Conservation (phyloP, 2,797 vertebrate species). For the Danio choprae region DNA sequence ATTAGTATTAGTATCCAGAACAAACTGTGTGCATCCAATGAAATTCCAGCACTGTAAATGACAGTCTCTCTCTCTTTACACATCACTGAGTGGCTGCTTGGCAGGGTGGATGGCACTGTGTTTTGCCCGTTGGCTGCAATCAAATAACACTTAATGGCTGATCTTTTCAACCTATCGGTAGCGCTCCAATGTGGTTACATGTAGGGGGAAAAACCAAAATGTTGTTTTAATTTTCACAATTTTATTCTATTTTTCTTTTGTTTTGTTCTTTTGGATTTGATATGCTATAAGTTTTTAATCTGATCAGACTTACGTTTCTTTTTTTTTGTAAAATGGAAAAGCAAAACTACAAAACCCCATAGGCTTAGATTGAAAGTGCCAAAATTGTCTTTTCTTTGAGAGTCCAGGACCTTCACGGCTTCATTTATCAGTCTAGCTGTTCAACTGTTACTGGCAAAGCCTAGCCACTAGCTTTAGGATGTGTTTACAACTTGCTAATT, state of each 20-base stretch:
- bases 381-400: too few relatives aligned
- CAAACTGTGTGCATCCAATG: slow-evolving; percentile 76
- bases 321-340: too few relatives aligned
- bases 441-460: too few relatives aligned
- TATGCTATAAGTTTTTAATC: too few relatives aligned
- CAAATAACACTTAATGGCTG: slow-evolving; percentile 65
- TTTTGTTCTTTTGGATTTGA: background rate
- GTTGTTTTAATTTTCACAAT: background rate
- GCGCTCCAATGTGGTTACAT: background rate
- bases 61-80: slow-evolving; percentile 60
- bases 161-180: slow-evolving; percentile 66
- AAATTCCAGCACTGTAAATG: slow-evolving; percentile 70
- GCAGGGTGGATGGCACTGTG: slow-evolving; percentile 47
- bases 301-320: too few relatives aligned
- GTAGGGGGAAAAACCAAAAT: background rate
- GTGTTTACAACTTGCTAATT: too few relatives aligned
- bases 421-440: too few relatives aligned
- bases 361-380: too few relatives aligned
- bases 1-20: slow-evolving; percentile 81
- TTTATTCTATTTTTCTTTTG: background rate
- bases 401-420: too few relatives aligned
- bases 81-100: slow-evolving; percentile 59
- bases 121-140: slow-evolving; percentile 62
- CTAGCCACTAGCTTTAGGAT: too few relatives aligned
- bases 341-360: too few relatives aligned